Evolutionary conservation across 2,113 vertebrate genomes (phyloP).

Genomic region (Tinamus guttatus): DNA sequence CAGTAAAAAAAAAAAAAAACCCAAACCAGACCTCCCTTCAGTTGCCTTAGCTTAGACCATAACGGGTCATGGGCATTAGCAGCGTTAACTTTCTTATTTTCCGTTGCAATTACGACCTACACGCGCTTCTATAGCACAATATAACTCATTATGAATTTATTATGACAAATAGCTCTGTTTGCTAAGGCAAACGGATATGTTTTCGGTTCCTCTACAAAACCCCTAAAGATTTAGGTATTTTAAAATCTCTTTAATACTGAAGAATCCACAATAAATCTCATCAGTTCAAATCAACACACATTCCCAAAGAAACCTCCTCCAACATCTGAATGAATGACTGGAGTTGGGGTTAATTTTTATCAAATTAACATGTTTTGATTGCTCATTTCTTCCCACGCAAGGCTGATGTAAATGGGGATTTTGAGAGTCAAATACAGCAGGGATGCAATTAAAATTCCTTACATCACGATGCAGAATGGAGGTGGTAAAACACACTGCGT

Average conservation of each 20-base stretch:
- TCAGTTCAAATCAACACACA: neutral
- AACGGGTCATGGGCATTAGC: neutral
- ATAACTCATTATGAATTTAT: neutral
- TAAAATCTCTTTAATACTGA: neutral
- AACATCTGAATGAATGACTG: neutral
- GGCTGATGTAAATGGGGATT: neutral
- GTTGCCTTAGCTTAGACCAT: neutral
- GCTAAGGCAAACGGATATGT: neutral
- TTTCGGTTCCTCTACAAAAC: neutral
- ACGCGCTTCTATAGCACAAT: neutral
- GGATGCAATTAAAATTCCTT: neutral
- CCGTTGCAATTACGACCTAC: neutral
- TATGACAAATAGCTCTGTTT: neutral
- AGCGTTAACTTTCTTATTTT: neutral
- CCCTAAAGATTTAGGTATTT: neutral
- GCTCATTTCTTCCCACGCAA: neutral
- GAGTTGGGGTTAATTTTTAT: neutral
- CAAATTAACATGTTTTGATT: neutral
- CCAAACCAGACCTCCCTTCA: neutral
- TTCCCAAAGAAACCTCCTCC: neutral
- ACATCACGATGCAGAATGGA: neutral
- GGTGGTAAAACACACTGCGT: neutral
- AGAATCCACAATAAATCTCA: neutral
- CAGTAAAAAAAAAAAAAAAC: neutral
- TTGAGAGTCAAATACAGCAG: neutral